Evolutionary conservation across 2,888 invertebrate species (phyloP), one percentile per base, ranked within the genome.

Genomic region (Hoplodrina ambigua): DNA sequence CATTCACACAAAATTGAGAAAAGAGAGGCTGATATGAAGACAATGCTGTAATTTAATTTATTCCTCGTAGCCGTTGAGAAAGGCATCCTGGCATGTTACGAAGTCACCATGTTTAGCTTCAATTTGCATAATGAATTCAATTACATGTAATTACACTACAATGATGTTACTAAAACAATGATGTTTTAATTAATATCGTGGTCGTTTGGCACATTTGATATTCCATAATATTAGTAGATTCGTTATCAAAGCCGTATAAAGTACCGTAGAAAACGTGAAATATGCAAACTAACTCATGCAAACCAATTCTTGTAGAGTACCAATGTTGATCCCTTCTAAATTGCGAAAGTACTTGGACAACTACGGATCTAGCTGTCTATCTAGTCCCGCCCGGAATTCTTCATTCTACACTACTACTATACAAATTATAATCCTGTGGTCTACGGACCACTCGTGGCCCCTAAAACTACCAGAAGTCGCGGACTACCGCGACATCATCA

Each of bases 41-140:
- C 80, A 86, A 86, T 86, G 63, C 76, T 65, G 60, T 83, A 78
- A 81, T 83, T 83, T 82, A 85, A 86, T 86, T 72, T 84, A 87
- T 85, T 80, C 81, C 64, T 75, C 73, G 72, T 71, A 69, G 33
- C 63, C 75, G 75, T 86, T 83, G 75, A 79, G 82, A 86, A 85
- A 85, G 80, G 63, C 69, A 79, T 80, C 75, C 80, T 78, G 71
- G 65, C 60, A 72, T 77, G 64, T 86, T 83, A 78, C 78, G 79
- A 75, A 81, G 78, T 78, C 75, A 72, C 67, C 75, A 78, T 73
- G 67, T 81, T 79, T 76, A 79, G 72, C 67, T 72, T 62, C 46
- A 56, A 82, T 81, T 85, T 74, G 44, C 83, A 82, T 81, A 81
- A 82, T 78, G 64, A 69, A 57, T 76, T 70, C 57, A 70, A 72